phyloP scores from a whole-genome alignment of 2,888 invertebrate species.

The Cryptocephalus moraei region DNA sequence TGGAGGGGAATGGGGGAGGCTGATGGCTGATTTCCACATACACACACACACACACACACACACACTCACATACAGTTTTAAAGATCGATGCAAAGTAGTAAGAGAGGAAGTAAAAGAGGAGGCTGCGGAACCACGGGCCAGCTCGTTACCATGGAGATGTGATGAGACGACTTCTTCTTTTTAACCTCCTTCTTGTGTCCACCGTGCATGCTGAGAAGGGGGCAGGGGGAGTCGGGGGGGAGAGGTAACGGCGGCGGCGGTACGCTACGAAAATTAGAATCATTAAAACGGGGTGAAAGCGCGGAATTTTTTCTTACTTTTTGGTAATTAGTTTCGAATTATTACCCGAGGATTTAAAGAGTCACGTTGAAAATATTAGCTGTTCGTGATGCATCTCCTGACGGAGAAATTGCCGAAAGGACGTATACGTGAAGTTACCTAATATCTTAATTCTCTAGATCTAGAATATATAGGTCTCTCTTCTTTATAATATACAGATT shows the following conservation, averaged over 20 bases:
- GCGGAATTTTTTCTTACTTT: too few relatives aligned
- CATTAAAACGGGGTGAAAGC: not conserved
- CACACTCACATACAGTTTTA: constrained; percentile 35
- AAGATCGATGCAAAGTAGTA: constrained; percentile 42
- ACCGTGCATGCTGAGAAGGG: constrained; percentile 26
- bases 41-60: constrained; percentile 12
- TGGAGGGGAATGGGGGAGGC: constrained; percentile 18
- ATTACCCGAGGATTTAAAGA: too few relatives aligned
- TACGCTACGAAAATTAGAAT: constrained; percentile 1
- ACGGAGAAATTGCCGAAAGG: too few relatives aligned
- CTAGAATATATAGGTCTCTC: too few relatives aligned
- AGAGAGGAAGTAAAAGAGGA: constrained; percentile 20
- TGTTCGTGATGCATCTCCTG: too few relatives aligned
- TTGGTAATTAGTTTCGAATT: too few relatives aligned
- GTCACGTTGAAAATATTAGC: too few relatives aligned
- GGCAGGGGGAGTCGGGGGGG: constrained; percentile 12
- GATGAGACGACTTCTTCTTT: constrained; percentile 40
- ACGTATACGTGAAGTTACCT: too few relatives aligned
- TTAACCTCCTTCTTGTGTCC: constrained; percentile 39
- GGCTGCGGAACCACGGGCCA: constrained; percentile 35
- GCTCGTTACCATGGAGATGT: constrained; percentile 43
- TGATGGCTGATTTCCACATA: constrained; percentile 23
- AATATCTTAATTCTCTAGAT: too few relatives aligned
- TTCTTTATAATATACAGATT: too few relatives aligned
- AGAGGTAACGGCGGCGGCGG: constrained; percentile 1